phyloP scores from a whole-genome alignment of 2,113 vertebrate species.

The Heterochromis multidens region DNA sequence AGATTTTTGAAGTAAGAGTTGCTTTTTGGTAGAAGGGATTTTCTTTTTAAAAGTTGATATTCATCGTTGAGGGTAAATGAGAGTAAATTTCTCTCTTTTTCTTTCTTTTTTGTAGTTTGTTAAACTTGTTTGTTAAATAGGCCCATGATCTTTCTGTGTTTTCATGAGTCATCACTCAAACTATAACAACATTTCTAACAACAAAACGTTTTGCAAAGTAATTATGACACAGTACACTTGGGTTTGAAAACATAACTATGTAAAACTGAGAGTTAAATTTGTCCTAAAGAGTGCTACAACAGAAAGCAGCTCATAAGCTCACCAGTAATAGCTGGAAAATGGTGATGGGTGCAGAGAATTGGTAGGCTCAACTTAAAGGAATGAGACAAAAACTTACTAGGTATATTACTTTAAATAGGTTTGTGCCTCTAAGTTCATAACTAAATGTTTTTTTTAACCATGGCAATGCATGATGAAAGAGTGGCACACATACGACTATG shows the following conservation, averaged over 20 bases:
- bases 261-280: neutral
- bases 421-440: neutral
- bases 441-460: neutral
- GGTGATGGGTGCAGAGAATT: neutral
- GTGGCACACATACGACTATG: neutral
- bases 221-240: neutral
- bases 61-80: neutral
- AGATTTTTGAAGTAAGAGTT: neutral
- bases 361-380: neutral
- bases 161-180: neutral
- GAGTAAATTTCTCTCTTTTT: neutral
- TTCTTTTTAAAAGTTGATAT: neutral
- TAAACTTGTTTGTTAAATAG: neutral
- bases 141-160: neutral
- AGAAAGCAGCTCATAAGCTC: neutral
- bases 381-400: neutral
- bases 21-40: neutral
- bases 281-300: no score
- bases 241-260: neutral
- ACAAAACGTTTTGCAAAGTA: neutral
- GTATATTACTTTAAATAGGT: neutral
- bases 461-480: neutral
- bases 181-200: neutral
- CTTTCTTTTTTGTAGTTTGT: neutral
- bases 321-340: neutral